phyloP scores from a whole-genome alignment of 2,113 vertebrate species.

The Cervus canadensis region DNA sequence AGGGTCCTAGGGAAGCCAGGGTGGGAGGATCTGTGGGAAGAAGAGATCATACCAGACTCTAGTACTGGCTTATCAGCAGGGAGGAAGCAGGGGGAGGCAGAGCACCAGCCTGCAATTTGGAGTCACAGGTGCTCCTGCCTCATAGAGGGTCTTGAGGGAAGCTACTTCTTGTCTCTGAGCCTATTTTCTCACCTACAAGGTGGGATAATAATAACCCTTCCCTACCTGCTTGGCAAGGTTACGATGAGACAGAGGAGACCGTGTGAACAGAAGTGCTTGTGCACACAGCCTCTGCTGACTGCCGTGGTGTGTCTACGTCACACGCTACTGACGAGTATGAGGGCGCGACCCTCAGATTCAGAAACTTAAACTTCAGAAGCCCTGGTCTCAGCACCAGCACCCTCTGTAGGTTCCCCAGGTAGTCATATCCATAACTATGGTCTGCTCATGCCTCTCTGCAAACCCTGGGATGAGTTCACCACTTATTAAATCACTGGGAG shows the following conservation, averaged over 20 bases:
- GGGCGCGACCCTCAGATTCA: background rate
- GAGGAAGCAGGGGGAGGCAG: background rate
- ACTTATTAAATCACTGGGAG: slow-evolving; percentile 35
- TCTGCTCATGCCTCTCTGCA: slow-evolving; percentile 18
- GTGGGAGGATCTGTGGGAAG: background rate
- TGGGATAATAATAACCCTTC: background rate
- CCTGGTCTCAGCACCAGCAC: background rate
- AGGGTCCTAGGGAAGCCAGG: background rate
- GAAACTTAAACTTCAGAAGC: background rate
- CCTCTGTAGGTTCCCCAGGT: background rate
- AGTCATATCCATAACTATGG: background rate
- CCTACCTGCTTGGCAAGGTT: background rate
- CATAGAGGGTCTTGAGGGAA: background rate
- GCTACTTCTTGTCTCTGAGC: background rate
- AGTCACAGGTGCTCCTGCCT: background rate
- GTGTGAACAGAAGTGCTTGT: background rate
- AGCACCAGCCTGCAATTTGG: background rate
- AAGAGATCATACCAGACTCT: background rate
- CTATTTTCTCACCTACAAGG: background rate
- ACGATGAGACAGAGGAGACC: background rate
- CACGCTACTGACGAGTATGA: fast-evolving
- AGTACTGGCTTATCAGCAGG: background rate
- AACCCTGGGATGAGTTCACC: slow-evolving; percentile 16
- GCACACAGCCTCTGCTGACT: background rate
- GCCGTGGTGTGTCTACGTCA: background rate